A percentile compares a stretch with the other conserved stretches of the same genome.
These are phyloP conservation scores for Argyresthia goedartella DNA, from an alignment of 2,888 invertebrate genomes.

Conservation along the genomic window DNA sequence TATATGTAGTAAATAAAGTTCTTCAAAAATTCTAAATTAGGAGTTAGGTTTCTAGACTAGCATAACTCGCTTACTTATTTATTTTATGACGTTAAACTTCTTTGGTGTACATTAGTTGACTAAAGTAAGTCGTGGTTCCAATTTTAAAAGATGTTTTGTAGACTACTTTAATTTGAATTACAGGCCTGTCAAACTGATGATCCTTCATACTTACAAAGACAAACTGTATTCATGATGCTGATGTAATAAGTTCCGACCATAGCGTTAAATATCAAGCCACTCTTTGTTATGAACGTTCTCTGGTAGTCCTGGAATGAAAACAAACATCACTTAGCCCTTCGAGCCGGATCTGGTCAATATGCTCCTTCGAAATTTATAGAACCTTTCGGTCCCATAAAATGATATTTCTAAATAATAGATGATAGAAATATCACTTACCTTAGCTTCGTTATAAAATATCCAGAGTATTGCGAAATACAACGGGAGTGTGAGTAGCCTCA, in stretches of 20 bases:
- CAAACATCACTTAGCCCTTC: conserved; percentile 1
- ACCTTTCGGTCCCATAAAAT: too few relatives aligned
- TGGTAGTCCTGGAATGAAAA: conserved; percentile 68
- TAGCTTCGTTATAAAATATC: conserved; percentile 80
- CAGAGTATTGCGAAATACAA: conserved; percentile 83
- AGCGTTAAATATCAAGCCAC: conserved; percentile 78
- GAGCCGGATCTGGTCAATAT: background rate
- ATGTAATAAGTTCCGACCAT: conserved; percentile 77
- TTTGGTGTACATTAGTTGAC: too few relatives aligned
- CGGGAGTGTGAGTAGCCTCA: conserved; percentile 81
- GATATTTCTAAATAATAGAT: background rate
- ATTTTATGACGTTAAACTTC: too few relatives aligned
- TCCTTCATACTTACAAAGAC: conserved; percentile 75
- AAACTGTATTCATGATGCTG: conserved; percentile 77
- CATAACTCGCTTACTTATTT: too few relatives aligned
- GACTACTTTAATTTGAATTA: too few relatives aligned
- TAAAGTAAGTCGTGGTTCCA: too few relatives aligned
- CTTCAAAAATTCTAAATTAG: too few relatives aligned
- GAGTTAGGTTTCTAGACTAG: too few relatives aligned
- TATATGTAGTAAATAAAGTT: too few relatives aligned
- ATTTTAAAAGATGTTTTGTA: too few relatives aligned
- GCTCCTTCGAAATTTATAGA: too few relatives aligned
- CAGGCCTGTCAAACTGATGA: too few relatives aligned
- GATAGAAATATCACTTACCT: conserved; percentile 36
- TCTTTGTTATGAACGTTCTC: conserved; percentile 77